A percentile compares a stretch with the other conserved stretches of the same genome.
phyloP scores from a whole-genome alignment of 2,888 invertebrate genomes.

The Luperina nickerlii region DNA sequence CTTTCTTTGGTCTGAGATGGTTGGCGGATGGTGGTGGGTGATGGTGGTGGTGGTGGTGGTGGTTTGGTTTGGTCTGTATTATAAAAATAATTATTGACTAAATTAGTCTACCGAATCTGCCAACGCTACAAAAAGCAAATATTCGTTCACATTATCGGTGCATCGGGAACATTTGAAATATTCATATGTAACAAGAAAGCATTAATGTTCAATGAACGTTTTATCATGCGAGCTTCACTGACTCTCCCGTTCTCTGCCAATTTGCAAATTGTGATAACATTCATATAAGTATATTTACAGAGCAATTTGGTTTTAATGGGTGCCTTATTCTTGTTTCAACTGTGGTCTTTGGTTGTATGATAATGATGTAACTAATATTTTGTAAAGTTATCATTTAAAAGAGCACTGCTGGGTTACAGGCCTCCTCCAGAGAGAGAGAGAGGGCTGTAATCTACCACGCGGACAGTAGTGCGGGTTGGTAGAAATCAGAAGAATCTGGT shows the following conservation, averaged over 20 bases:
- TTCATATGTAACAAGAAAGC: slow-evolving; percentile 87
- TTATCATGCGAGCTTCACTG: slow-evolving; percentile 75
- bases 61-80: no score
- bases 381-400: neutral
- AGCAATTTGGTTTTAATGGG: slow-evolving; percentile 52
- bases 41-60: no score
- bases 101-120: slow-evolving; percentile 58
- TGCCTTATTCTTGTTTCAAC: slow-evolving; percentile 19
- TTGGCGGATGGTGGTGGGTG: no score
- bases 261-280: slow-evolving; percentile 68
- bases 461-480: no score
- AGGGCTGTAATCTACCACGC: no score
- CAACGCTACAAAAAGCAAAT: slow-evolving; percentile 79
- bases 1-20: no score
- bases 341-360: neutral
- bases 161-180: slow-evolving; percentile 89
- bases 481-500: no score
- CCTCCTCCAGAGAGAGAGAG: no score
- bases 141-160: slow-evolving; percentile 84
- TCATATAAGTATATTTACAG: slow-evolving; percentile 48
- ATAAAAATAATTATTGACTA: no score
- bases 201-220: slow-evolving; percentile 85
- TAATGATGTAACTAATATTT: neutral
- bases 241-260: slow-evolving; percentile 56
- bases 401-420: no score